Evolutionary conservation across 2,888 invertebrate genomes (phyloP), one percentile per base, ranked within the genome.

Genomic region (Bembecia ichneumoniformis): DNA sequence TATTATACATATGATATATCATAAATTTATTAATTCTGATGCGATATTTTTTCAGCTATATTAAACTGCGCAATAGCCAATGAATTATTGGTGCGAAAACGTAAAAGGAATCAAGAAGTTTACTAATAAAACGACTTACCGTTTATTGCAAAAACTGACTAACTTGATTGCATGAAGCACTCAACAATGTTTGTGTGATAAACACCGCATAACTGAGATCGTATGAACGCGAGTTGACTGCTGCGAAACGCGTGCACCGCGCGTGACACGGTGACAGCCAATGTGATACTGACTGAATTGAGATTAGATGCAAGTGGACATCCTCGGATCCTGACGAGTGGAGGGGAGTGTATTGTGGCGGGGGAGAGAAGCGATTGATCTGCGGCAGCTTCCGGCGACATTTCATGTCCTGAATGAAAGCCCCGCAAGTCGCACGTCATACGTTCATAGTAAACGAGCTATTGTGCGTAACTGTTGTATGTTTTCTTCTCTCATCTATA

Each of bases 361-460:
- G 58, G 57, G 62, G 59, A 58, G 68, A 68, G 69, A 65, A 66
- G 67, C 74, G 81, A 84, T 84, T 84, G 84, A 84, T 86, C 81
- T 79, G 80, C 69, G 70, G 59, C 61, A 55, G 63, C 67, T 71
- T 78, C 77, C 78, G 73, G 66, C 64, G 67, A 44, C 46, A 13
- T 66, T 62, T 65, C 68, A 71, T 68, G 71, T 74, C 73, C 74
- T 78, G 78, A 75, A 76, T 74, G 76, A 70, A 73, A 72, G 63
- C 66, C 64, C 73, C 72, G 65, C 64, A 53, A 58, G 58, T 58
- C 58, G 53, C 61, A 59, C 63, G 64, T 57, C 61, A 64, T 62
- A 59, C 63, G 58, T 51, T 53, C 56, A 49, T 20, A 53, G 48
- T 52, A 40, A 40, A 14, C 13, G 40, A 40, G 3, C 7, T 14